These are phyloP conservation scores for Lucifuga dentata DNA, from an alignment of 2,113 vertebrate genomes.

Conservation along the genomic window DNA sequence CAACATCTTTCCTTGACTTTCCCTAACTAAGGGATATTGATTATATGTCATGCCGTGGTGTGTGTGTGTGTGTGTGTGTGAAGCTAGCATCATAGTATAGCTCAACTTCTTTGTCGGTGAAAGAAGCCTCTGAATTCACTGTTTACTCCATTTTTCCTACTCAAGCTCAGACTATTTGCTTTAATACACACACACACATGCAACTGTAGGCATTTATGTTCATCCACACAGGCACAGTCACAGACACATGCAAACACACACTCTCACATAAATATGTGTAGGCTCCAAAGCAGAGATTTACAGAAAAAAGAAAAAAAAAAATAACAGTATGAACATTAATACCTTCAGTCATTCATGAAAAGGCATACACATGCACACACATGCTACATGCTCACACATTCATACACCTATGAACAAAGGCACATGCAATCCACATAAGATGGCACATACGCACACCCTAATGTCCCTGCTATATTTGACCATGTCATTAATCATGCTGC, in stretches of 20 bases:
- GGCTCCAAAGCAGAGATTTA: too few species aligned
- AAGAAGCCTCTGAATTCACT: too few species aligned
- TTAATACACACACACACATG: too few species aligned
- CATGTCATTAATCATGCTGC: constrained; percentile 20
- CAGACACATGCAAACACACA: neutral
- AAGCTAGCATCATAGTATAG: too few species aligned
- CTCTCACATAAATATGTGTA: neutral
- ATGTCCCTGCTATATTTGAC: neutral
- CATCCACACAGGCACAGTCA: too few species aligned
- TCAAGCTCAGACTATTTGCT: too few species aligned
- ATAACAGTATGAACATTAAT: neutral
- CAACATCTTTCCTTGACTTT: neutral
- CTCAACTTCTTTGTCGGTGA: too few species aligned
- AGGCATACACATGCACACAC: neutral
- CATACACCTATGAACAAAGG: too few species aligned
- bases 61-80: neutral
- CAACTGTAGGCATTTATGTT: too few species aligned
- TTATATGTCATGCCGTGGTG: neutral
- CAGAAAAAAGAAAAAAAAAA: too few species aligned
- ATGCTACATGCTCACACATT: neutral
- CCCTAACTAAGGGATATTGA: neutral
- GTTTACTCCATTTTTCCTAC: too few species aligned
- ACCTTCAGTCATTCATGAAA: too few species aligned
- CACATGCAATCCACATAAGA: neutral
- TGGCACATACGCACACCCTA: neutral